Evolutionary conservation across 2,113 vertebrate genomes (phyloP).

Genomic region (Ptilonorhynchus violaceus): DNA sequence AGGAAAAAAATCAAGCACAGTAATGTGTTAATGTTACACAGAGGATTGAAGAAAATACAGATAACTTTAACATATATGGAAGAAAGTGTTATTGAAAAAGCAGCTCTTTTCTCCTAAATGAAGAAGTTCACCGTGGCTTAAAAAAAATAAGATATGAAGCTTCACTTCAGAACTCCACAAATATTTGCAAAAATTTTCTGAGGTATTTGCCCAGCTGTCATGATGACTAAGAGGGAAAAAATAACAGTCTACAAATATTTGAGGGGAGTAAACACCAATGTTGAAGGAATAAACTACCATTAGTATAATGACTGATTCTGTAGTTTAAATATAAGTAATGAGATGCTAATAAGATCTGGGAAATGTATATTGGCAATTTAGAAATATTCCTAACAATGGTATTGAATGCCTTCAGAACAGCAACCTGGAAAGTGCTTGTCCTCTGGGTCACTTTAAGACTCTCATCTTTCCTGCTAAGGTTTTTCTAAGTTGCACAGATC

Average conservation of each 20-base stretch:
- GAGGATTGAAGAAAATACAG: not conserved
- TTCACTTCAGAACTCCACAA: not conserved
- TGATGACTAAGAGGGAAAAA: not conserved
- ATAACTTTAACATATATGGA: not conserved
- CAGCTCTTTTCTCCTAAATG: not conserved
- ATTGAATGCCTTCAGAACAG: not conserved
- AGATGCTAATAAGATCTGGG: not conserved
- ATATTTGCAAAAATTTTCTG: constrained; percentile 13
- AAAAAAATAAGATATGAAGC: not conserved
- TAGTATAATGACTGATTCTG: not conserved
- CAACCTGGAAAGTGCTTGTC: not conserved
- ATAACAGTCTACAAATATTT: constrained; percentile 17
- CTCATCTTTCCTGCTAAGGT: not conserved
- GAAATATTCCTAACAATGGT: not conserved
- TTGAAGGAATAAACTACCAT: not conserved
- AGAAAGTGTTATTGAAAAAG: not conserved
- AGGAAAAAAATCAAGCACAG: not conserved
- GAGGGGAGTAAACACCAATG: not conserved
- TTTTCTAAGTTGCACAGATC: not conserved
- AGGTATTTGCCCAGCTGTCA: not conserved
- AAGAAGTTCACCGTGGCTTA: not conserved
- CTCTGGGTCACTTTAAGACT: not conserved
- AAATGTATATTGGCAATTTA: not conserved
- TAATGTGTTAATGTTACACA: not conserved
- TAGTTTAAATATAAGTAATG: not conserved